Evolutionary conservation across 2,888 invertebrate genomes (phyloP).

Genomic region (Pseudeuparius sepicola): DNA sequence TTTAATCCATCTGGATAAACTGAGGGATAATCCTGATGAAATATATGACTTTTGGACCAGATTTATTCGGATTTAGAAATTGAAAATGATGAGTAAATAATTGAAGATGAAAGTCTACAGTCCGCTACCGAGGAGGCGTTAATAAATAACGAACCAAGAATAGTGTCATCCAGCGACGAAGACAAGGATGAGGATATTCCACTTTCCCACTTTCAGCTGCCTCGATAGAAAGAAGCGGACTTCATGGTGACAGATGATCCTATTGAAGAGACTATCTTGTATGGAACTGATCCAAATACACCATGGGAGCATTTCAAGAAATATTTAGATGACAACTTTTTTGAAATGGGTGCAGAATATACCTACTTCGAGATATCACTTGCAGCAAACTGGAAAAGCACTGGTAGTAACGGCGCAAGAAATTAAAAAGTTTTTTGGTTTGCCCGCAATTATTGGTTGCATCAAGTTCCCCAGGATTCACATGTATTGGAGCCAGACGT

Average conservation of each 20-base stretch:
- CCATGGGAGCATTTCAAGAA: constrained; percentile 1
- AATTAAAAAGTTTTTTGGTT: constrained; percentile 8
- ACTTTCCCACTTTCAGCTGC: constrained; percentile 2
- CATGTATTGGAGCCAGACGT: constrained; percentile 4
- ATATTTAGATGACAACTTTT: constrained; percentile 1
- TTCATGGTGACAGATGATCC: constrained; percentile 1
- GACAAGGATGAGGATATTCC: too few species aligned
- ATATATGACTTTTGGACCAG: too few species aligned
- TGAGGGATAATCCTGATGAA: too few species aligned
- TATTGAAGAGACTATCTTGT: constrained; percentile 3
- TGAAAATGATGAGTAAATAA: too few species aligned
- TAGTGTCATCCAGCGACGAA: too few species aligned
- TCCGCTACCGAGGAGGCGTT: too few species aligned
- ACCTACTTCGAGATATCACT: constrained; percentile 3
- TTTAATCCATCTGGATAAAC: too few species aligned
- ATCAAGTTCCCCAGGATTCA: too few species aligned
- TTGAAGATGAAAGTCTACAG: too few species aligned
- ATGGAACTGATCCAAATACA: constrained; percentile 1
- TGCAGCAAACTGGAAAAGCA: constrained; percentile 3
- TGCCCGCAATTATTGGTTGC: constrained; percentile 10
- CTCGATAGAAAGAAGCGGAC: constrained; percentile 2
- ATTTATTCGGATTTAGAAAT: too few species aligned
- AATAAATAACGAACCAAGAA: too few species aligned
- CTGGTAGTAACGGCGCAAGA: constrained; percentile 6
- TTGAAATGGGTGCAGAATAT: constrained; percentile 3